A percentile compares a stretch with the other conserved stretches of the same genome.
Evolutionary conservation across 2,113 vertebrate species (phyloP).

Genomic region (Ceyx margarethae): DNA sequence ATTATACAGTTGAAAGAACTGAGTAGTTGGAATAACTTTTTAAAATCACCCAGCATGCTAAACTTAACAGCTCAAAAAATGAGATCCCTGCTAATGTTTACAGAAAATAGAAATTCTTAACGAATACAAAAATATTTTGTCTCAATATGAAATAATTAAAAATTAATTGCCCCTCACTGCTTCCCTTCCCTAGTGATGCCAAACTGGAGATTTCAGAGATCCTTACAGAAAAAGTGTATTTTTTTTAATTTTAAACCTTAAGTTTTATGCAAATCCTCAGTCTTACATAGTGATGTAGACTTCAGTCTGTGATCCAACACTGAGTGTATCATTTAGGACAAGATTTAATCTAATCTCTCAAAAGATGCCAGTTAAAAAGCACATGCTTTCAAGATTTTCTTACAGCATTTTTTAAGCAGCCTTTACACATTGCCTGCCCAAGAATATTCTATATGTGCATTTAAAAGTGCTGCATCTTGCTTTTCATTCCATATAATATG

Average conservation of each 20-base stretch:
- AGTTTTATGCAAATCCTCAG: background rate
- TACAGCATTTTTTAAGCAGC: background rate
- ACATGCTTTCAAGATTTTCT: background rate
- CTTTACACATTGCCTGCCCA: background rate
- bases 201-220: background rate
- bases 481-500: background rate
- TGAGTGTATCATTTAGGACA: background rate
- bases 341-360: background rate
- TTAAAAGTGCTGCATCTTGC: background rate
- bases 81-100: background rate
- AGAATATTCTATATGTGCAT: background rate
- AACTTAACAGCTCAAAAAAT: conserved; percentile 9
- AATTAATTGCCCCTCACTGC: background rate
- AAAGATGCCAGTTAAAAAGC: background rate
- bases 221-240: background rate
- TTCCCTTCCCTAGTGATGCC: background rate
- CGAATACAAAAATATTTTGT: background rate
- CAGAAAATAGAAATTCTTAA: background rate
- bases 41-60: conserved; percentile 36
- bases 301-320: background rate
- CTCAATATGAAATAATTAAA: background rate
- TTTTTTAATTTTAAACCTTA: background rate
- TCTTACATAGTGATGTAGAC: background rate
- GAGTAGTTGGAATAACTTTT: background rate
- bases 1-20: background rate